Conservation (phyloP, 2,797 vertebrate genomes). For the Prionace glauca region DNA sequence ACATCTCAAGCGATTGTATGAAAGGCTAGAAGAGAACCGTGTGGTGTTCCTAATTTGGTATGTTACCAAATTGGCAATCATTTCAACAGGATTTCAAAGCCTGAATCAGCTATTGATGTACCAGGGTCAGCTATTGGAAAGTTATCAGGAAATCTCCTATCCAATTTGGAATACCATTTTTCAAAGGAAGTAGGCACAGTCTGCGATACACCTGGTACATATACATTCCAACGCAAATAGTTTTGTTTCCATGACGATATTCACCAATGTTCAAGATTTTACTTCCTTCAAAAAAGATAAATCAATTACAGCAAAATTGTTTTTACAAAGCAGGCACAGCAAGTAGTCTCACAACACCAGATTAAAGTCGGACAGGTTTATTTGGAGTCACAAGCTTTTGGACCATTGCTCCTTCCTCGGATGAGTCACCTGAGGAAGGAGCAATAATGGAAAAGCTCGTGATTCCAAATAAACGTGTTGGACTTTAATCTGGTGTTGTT, state of each 20-base stretch:
- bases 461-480: no score
- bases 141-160: neutral
- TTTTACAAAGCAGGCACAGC: neutral
- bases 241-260: neutral
- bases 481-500: no score
- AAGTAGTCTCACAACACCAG: no score
- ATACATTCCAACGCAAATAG: neutral
- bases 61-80: neutral
- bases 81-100: neutral
- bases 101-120: neutral
- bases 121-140: neutral
- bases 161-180: neutral
- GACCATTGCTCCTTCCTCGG: no score
- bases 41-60: neutral
- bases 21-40: neutral
- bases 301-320: neutral
- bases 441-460: no score
- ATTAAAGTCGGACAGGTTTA: no score
- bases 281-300: slow-evolving; percentile 12
- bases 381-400: no score
- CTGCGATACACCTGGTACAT: neutral
- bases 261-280: neutral
- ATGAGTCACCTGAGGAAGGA: no score
- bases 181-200: neutral
- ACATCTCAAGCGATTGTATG: neutral